phyloP scores from a whole-genome alignment of 2,113 vertebrate genomes.

The Syrmaticus mikado region DNA sequence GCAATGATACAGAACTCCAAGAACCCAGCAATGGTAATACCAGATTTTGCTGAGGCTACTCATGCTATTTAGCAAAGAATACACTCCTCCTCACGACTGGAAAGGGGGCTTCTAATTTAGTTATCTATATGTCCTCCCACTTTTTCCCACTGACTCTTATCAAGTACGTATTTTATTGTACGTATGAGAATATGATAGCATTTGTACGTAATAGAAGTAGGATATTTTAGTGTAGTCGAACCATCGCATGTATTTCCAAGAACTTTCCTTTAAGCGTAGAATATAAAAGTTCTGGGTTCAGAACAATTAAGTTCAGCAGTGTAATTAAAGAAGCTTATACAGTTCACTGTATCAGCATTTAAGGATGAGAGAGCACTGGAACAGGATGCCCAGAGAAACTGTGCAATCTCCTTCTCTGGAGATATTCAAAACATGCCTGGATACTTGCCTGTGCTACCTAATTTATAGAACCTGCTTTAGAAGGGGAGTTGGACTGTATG shows the following conservation, averaged over 20 bases:
- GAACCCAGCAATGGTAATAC: not conserved
- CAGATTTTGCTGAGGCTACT: not conserved
- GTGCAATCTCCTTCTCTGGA: not conserved
- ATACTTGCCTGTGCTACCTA: not conserved
- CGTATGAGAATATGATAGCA: not conserved
- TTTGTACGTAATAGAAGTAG: not conserved
- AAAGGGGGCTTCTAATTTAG: fast-evolving
- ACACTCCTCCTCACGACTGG: not conserved
- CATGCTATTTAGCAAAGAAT: not conserved
- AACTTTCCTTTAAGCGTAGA: not conserved
- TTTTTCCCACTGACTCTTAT: not conserved
- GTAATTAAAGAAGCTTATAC: not conserved
- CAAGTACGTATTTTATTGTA: not conserved
- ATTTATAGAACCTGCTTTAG: not conserved
- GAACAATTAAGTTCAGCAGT: not conserved
- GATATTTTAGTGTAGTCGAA: not conserved
- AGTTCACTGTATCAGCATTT: not conserved
- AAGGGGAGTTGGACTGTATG: not conserved
- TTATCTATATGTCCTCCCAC: not conserved
- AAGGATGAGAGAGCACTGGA: not conserved
- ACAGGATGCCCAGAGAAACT: not conserved
- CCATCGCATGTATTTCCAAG: not conserved
- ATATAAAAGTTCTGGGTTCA: not conserved
- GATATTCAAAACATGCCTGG: not conserved
- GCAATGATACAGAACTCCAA: not conserved